Evolutionary conservation across 2,113 vertebrate species (phyloP), one percentile per base, ranked within the genome.

Genomic region (Gymnorhina tibicen): DNA sequence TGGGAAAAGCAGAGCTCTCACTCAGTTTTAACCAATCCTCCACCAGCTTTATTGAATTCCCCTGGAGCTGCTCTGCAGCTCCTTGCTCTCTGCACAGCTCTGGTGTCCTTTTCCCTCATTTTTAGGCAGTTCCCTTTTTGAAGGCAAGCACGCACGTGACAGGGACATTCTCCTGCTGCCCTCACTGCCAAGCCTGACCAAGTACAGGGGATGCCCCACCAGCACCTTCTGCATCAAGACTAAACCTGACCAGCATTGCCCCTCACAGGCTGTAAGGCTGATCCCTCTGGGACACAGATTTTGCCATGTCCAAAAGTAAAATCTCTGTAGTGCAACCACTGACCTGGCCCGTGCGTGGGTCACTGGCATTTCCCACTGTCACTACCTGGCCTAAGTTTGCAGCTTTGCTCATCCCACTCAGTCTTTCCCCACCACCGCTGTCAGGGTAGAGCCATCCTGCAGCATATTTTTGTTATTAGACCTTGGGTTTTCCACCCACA

Each of bases 141-240:
- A 41, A 46, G 35, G 10, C 4, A 5, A 55, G 44, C 17, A n/a
- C 24, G 47, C 12, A 23, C 0, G 1, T 17, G 21, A 8, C 0
- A 2, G 39, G 15, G 35, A 0, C 3, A 4, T 13, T 73, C 5
- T 1, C 13, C 41, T 60, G 59, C 83, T 76, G 55, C 23, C 41
- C 26, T 4, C 26, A 4, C 52, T 44, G 46, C 49, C 72, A n/a
- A 66, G 28, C 17, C 62, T 63, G 66, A 13, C 37, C 3, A 0
- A 41, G 53, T 1, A 12, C 62, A 56, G 37, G 27, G 27, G 46
- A 8, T 39, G 32, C 13, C 26, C 39, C 32, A 13, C 5, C 3
- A 1, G 24, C 42, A 35, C 16, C 20, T 60, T 69, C 46, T 50
- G 41, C 52, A 53, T 13, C 42, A 11, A n/a, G 37, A 22, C 11